A percentile compares a stretch with the other conserved stretches of the same genome.
Evolutionary conservation across 2,888 invertebrate species (phyloP).

Genomic region (Lithophane ornitopus): DNA sequence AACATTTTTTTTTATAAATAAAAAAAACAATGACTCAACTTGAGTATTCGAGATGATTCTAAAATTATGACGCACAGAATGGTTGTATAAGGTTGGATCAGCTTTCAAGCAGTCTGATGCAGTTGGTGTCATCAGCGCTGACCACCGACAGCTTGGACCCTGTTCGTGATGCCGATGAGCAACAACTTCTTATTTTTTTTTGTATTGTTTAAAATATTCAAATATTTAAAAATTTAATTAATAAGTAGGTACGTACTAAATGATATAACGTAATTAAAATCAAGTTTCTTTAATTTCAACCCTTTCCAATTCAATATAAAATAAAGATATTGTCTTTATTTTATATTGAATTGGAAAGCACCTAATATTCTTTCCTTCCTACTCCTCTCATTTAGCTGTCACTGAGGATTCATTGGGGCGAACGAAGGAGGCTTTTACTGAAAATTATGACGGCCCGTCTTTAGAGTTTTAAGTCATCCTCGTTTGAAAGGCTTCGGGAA

Average conservation of each 20-base stretch:
- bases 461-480: constrained; percentile 73
- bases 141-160: too few relatives aligned
- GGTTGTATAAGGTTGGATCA: neutral
- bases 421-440: constrained; percentile 81
- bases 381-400: constrained; percentile 70
- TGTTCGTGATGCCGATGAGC: too few relatives aligned
- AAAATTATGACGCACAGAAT: neutral
- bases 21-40: too few relatives aligned
- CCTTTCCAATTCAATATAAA: neutral
- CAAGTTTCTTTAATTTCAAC: neutral
- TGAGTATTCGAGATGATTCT: neutral
- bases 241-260: too few relatives aligned
- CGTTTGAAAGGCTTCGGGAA: constrained; percentile 41
- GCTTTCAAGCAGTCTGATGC: too few relatives aligned
- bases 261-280: neutral
- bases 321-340: neutral
- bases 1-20: too few relatives aligned
- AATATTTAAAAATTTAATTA: too few relatives aligned
- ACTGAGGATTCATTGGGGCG: constrained; percentile 76
- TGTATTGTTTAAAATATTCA: too few relatives aligned
- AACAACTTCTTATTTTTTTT: too few relatives aligned
- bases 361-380: constrained; percentile 51
- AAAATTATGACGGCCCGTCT: constrained; percentile 79
- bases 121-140: too few relatives aligned
- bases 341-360: too few relatives aligned